Evolutionary conservation across 2,113 vertebrate genomes (phyloP).

Genomic region (Callithrix jacchus): DNA sequence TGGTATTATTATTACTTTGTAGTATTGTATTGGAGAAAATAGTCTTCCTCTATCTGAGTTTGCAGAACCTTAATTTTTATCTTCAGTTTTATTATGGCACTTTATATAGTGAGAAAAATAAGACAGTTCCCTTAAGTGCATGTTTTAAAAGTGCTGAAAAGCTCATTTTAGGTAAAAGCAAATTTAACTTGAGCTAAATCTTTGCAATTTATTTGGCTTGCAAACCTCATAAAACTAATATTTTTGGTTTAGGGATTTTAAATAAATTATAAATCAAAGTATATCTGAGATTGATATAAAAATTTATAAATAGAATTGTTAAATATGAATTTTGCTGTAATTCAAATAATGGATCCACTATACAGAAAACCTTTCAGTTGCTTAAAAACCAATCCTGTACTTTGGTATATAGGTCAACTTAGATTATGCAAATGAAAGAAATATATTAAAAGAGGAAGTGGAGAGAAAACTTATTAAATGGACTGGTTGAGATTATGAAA

Average conservation of each 20-base stretch:
- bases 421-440: not conserved
- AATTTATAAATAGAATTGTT: not conserved
- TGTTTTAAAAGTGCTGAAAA: not conserved
- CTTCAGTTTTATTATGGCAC: not conserved
- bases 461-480: not conserved
- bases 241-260: not conserved
- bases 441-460: not conserved
- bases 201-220: not conserved
- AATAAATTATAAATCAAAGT: not conserved
- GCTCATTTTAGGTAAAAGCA: not conserved
- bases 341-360: not conserved
- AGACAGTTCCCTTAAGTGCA: not conserved
- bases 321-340: not conserved
- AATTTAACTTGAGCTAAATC: not conserved
- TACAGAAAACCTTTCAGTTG: not conserved
- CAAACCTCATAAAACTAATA: not conserved
- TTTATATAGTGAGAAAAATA: not conserved
- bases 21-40: not conserved
- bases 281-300: not conserved
- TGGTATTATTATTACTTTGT: constrained; percentile 5
- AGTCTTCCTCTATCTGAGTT: not conserved
- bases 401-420: not conserved
- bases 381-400: not conserved
- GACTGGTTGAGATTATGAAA: not conserved
- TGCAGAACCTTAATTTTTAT: constrained; percentile 31